Evolutionary conservation across 2,888 invertebrate genomes (phyloP).

Genomic region (Theretra japonica): DNA sequence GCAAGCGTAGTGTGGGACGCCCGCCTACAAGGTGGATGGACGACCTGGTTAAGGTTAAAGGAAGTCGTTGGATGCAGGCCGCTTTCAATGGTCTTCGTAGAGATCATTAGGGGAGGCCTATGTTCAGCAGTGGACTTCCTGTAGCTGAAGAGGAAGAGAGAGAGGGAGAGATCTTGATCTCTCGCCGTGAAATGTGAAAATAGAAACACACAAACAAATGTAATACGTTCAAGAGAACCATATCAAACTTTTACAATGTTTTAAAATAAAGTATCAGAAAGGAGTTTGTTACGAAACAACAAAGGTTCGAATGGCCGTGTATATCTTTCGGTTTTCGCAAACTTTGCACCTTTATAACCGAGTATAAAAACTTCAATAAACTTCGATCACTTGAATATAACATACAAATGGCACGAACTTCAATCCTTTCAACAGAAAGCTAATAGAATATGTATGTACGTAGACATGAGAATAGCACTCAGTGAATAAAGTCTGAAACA

Average conservation of each 20-base stretch:
- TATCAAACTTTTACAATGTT: background rate
- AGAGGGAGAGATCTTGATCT: too few species aligned
- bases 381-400: conserved; percentile 25
- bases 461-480: conserved; percentile 51
- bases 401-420: conserved; percentile 39
- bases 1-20: too few species aligned
- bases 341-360: conserved; percentile 12
- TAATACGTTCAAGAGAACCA: background rate
- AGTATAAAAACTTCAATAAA: conserved; percentile 21
- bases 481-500: conserved; percentile 51
- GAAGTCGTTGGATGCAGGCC: too few species aligned
- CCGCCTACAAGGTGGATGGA: too few species aligned
- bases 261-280: background rate
- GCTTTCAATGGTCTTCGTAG: too few species aligned
- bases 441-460: conserved; percentile 54
- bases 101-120: too few species aligned
- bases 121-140: too few species aligned
- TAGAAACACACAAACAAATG: background rate
- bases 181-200: background rate
- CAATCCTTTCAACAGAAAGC: conserved; percentile 45
- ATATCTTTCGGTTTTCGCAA: conserved; percentile 13
- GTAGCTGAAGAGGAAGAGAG: too few species aligned
- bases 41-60: too few species aligned
- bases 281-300: background rate
- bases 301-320: background rate